Conservation (phyloP, 1,140 invertebrate species). For the Aleiodes sp. region DNA sequence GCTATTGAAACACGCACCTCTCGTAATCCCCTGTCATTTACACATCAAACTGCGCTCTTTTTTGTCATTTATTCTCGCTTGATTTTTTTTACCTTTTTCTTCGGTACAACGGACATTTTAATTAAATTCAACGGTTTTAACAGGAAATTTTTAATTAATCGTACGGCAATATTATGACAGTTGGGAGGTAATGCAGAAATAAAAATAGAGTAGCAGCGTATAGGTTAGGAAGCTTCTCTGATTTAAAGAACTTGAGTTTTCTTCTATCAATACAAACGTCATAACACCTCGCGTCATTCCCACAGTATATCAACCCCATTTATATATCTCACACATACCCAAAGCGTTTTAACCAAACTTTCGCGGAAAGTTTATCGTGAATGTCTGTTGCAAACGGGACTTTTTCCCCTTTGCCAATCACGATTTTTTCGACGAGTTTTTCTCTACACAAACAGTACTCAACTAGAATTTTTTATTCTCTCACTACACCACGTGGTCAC, state of each 20-base stretch:
- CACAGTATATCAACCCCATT: too few species aligned
- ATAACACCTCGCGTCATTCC: background rate
- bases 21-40: conserved; percentile 27
- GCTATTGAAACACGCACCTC: conserved; percentile 28
- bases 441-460: too few species aligned
- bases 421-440: too few species aligned
- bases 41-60: conserved; percentile 19
- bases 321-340: too few species aligned
- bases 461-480: too few species aligned
- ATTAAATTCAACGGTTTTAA: background rate
- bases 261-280: too few species aligned
- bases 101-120: background rate
- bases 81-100: background rate
- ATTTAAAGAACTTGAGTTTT: too few species aligned
- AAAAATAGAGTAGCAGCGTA: background rate
- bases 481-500: too few species aligned
- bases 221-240: conserved; percentile 8
- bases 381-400: background rate
- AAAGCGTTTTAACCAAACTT: too few species aligned
- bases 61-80: background rate
- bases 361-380: background rate
- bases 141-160: background rate
- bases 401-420: background rate
- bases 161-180: background rate
- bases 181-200: too few species aligned